Evolutionary conservation across 2,888 invertebrate species (phyloP), one percentile per base, ranked within the genome.

Genomic region (Epinotia nisella): DNA sequence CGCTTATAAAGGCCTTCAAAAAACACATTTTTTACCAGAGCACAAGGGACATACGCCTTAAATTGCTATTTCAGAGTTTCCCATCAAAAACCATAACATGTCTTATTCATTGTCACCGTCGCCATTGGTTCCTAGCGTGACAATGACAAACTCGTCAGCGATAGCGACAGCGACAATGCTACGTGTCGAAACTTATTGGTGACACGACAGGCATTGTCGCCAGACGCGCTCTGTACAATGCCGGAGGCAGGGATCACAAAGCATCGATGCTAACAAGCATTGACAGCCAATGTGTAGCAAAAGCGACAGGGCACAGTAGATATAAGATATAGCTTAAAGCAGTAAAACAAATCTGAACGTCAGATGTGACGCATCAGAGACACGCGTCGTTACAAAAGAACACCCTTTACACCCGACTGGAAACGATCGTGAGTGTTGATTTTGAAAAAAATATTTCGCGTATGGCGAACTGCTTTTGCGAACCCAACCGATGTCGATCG

Each of bases 131-230:
- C 9, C 13, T 49, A 67, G 15, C 64, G 51, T 51, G 64, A 59
- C 71, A 53, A 53, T 51, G 64, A 59, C 71, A 53, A 53, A 17
- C 58, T 39, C 59, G 70, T 71, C 70, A 64, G 59, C 35, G 64
- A 68, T 68, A 71, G 53, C 66, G 53, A 15, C 35, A 15, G 70
- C 58, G 53, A 55, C 71, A 66, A 70, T 35, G 56, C 62, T 29
- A 45, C 64, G 45, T 39, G 71, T 71, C 71, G 60, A 71, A 71
- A 71, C 71, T 71, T 71, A 60, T 71, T 71, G 66, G 66, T 24
- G 71, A 71, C 65, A 19, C 4, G 45, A 41, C 55, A 58, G 29
- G n/a, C 64, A n/a, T 69, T 69, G 59, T 21, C 29, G 59, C 7
- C n/a, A 15, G 49, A 17, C 29, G 41, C 51, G 71, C 41, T 65